Evolutionary conservation across 1,140 invertebrate species (phyloP).

Genomic region (Cheumatopsyche charites): DNA sequence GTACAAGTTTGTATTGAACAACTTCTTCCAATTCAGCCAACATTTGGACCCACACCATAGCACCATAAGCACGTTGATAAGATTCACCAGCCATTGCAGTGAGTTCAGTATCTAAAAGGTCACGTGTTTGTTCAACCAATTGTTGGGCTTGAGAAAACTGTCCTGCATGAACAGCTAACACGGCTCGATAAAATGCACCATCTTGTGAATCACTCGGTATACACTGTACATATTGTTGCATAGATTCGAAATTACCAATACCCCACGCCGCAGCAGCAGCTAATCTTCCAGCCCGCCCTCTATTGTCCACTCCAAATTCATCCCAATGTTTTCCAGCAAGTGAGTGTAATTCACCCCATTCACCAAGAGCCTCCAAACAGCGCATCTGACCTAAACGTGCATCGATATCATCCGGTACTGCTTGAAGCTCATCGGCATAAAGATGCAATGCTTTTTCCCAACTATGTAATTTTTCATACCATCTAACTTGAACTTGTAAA

Average conservation of each 20-base stretch:
- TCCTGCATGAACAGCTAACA: conserved; percentile 89
- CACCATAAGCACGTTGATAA: conserved; percentile 96
- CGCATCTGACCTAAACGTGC: conserved; percentile 92
- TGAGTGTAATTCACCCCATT: conserved; percentile 88
- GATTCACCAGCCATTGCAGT: conserved; percentile 98
- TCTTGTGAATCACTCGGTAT: conserved; percentile 91
- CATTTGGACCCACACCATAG: conserved; percentile 97
- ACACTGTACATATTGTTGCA: conserved; percentile 86
- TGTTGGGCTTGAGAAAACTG: conserved; percentile 77
- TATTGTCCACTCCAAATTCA: conserved; percentile 70
- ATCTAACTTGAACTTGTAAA: conserved; percentile 88
- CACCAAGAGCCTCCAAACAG: conserved; percentile 94
- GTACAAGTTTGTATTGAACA: conserved; percentile 92
- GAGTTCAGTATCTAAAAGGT: conserved; percentile 94
- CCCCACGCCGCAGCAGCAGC: conserved; percentile 96
- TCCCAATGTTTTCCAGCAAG: conserved; percentile 80
- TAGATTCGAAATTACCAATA: conserved; percentile 87
- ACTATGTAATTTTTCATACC: conserved; percentile 99
- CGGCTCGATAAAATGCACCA: conserved; percentile 93
- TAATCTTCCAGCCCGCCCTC: conserved; percentile 86
- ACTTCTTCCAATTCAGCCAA: conserved; percentile 97
- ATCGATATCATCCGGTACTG: conserved; percentile 74
- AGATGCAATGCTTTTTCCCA: conserved; percentile 95
- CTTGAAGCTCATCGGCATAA: conserved; percentile 75
- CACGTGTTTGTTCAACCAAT: conserved; percentile 88